Conservation (phyloP, 1,140 invertebrate species). For the Drosophila lowei region DNA sequence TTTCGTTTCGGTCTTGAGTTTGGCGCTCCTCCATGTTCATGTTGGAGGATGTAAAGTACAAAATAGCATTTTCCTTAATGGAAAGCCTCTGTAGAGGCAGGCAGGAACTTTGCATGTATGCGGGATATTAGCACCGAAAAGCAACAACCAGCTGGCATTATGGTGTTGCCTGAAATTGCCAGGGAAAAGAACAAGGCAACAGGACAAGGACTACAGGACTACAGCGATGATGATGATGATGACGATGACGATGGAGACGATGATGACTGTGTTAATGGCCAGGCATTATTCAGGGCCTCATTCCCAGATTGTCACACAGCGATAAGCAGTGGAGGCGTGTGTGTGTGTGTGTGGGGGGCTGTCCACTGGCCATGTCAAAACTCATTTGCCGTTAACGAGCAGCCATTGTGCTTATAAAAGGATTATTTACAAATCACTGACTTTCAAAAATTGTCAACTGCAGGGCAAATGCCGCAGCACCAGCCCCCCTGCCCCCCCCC, state of each 20-base stretch:
- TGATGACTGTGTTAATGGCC: conserved; percentile 73
- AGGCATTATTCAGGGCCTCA: conserved; percentile 77
- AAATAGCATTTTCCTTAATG: conserved; percentile 78
- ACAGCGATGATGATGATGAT: conserved; percentile 1
- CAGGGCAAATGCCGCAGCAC: conserved; percentile 67
- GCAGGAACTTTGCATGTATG: conserved; percentile 72
- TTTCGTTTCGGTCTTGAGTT: conserved; percentile 60
- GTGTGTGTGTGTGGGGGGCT: conserved; percentile 11
- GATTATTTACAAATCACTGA: conserved; percentile 82
- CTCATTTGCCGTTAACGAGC: conserved; percentile 79
- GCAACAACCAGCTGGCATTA: conserved; percentile 52
- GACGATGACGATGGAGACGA: conserved; percentile 28
- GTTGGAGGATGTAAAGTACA: conserved; percentile 61
- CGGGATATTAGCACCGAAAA: conserved; percentile 72
- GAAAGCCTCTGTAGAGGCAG: conserved; percentile 30
- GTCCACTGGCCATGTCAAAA: conserved; percentile 77
- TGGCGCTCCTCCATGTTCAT: conserved; percentile 43
- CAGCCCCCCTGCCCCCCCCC: not conserved
- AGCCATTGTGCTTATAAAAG: conserved; percentile 79
- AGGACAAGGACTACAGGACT: conserved; percentile 31
- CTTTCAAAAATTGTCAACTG: conserved; percentile 82
- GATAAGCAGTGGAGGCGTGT: conserved; percentile 42
- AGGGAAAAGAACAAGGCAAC: conserved; percentile 22
- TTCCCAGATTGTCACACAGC: conserved; percentile 72
- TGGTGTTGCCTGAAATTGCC: conserved; percentile 74